These are phyloP conservation scores for Onychostoma macrolepis DNA, from an alignment of 2,113 vertebrate species.

Conservation along the genomic window DNA sequence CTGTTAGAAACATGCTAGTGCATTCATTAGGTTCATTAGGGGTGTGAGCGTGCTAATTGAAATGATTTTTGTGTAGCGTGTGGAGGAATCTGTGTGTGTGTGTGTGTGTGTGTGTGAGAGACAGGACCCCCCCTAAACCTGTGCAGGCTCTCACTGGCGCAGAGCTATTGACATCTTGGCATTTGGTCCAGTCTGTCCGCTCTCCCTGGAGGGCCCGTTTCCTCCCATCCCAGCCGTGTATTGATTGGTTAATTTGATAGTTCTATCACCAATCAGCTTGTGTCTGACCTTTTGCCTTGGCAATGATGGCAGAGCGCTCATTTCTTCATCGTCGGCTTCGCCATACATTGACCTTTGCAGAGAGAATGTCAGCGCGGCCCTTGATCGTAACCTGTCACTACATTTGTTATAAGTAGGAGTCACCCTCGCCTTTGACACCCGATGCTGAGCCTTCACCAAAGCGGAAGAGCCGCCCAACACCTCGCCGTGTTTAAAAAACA, in stretches of 20 bases:
- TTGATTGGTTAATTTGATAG: conserved; percentile 99
- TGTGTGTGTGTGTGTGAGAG: conserved; percentile 3
- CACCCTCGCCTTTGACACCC: conserved; percentile 83
- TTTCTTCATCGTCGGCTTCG: conserved; percentile 88
- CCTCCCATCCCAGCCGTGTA: conserved; percentile 86
- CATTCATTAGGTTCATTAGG: not conserved
- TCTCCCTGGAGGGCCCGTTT: conserved; percentile 81
- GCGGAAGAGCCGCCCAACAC: not conserved
- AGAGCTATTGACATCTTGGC: conserved; percentile 89
- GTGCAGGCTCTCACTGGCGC: conserved; percentile 76
- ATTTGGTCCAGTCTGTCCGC: conserved; percentile 82
- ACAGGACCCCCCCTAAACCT: conserved; percentile 55
- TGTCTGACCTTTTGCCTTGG: conserved; percentile 98
- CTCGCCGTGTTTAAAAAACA: conserved; percentile 27
- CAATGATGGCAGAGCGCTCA: conserved; percentile 91
- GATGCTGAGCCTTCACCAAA: conserved; percentile 35
- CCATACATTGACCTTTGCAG: conserved; percentile 93
- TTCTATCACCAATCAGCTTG: conserved; percentile 98
- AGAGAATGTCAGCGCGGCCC: conserved; percentile 93
- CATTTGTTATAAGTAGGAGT: conserved; percentile 86
- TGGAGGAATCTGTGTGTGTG: conserved; percentile 31
- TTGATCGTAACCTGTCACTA: conserved; percentile 91
- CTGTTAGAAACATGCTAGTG: not conserved
- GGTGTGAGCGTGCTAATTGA: not conserved
- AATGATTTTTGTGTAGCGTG: conserved; percentile 29